These are phyloP conservation scores for Diaphora mendica DNA, from an alignment of 2,888 invertebrate genomes.

Conservation along the genomic window DNA sequence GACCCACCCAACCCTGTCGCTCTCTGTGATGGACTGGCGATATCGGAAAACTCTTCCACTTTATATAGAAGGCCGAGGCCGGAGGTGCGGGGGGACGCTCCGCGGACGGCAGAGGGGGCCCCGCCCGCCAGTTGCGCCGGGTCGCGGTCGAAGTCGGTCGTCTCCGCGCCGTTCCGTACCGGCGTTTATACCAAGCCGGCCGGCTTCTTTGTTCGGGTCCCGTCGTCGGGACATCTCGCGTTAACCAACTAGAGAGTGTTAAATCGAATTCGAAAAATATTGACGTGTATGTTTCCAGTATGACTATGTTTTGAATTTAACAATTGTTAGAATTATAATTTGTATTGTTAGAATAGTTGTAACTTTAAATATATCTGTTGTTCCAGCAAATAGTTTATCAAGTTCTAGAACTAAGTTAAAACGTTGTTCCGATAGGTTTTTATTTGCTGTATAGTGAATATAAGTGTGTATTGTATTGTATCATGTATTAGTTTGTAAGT, in stretches of 20 bases:
- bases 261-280: constrained; percentile 10
- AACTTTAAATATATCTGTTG: constrained; percentile 9
- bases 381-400: constrained; percentile 32
- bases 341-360: background rate
- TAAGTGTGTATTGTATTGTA: constrained; percentile 35
- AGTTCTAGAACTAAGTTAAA: constrained; percentile 41
- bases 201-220: constrained; percentile 81
- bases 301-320: constrained; percentile 20
- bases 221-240: constrained; percentile 48
- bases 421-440: constrained; percentile 29
- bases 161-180: constrained; percentile 61
- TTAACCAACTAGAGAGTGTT: constrained; percentile 40
- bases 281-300: constrained; percentile 4
- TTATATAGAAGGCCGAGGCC: constrained; percentile 81
- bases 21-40: constrained; percentile 84
- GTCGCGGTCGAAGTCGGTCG: constrained; percentile 62
- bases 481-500: constrained; percentile 19
- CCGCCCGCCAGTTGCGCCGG: constrained; percentile 79
- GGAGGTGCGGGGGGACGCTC: constrained; percentile 73
- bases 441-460: constrained; percentile 40
- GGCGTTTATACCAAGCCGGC: constrained; percentile 69
- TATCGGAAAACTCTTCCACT: constrained; percentile 68
- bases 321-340: constrained; percentile 48
- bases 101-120: constrained; percentile 76
- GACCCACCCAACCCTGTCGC: constrained; percentile 84